Base-by-base conservation (phyloP, 2,888 invertebrate species). In the Toxonevra muliebris region DNA sequence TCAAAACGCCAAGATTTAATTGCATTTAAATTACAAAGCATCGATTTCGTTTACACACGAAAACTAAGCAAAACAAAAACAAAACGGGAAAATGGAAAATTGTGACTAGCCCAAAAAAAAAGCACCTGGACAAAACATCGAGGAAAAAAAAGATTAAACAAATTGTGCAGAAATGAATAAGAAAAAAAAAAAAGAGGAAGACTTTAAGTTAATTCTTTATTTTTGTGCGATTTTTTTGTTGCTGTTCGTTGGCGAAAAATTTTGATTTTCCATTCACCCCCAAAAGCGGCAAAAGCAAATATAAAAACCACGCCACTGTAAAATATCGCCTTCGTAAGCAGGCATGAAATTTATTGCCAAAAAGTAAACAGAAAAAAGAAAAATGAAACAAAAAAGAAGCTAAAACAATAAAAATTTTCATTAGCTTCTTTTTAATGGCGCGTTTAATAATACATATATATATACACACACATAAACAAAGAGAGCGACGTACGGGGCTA, bases 1-100 rank as follows among this genome's bases (percentile, higher is more conserved):
- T 30, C 30, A 30, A 30, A 64, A 41, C 50, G 41, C 48, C 4
- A 5, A 19, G 50, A 59, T 53, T 65, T 65, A 65, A 65, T 65
- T 65, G 58, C 53, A 65, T 43, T 65, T 59, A 53, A 65, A 52
- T 53, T 59, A 52, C 50, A 52, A 59, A 52, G 41, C 13, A 64
- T 57, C 48, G 45, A 57, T 57, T 40, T 64, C 45, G 15, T 45
- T 54, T 53, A 19, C 17, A 17, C 15, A 53, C 10, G 17, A 4
- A 53, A 15, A 15, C 19, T 15, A 17, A 53, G 3, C 13, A 53
- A 53, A 15, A 53, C 42, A 43, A 43, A 42, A 20, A 11, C 40
- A 12, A 12, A 9, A 50, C 8, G 17, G 17, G 13, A 50, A 50
- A 50, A 20, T 17, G 11, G 13, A 48, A 15, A 13, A 48, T 11